Evolutionary conservation across 2,888 invertebrate species (phyloP).

Genomic region (Ferdinandea cuprea): DNA sequence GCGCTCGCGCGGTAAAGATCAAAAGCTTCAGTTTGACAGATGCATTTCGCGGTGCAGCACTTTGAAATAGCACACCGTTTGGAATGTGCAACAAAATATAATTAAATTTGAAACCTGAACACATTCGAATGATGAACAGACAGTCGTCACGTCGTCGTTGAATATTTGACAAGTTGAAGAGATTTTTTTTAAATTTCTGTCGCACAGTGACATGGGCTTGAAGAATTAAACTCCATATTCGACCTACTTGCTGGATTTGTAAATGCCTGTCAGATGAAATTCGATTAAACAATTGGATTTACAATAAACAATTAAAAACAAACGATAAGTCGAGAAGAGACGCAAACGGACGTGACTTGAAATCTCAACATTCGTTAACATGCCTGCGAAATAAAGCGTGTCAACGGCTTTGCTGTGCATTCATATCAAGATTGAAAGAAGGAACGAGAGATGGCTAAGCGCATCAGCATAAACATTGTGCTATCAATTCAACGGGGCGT

Average conservation of each 20-base stretch:
- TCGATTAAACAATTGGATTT: constrained; percentile 17
- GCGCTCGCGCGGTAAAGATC: constrained; percentile 45
- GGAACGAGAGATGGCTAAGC: constrained; percentile 35
- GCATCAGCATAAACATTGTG: constrained; percentile 54
- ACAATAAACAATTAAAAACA: constrained; percentile 24
- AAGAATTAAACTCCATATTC: constrained; percentile 18
- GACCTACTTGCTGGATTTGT: constrained; percentile 42
- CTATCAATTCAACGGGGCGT: constrained; percentile 37
- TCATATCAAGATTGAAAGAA: constrained; percentile 62
- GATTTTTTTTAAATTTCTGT: constrained; percentile 18
- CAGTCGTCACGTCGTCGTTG: constrained; percentile 11
- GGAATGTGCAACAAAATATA: constrained; percentile 27
- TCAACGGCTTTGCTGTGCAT: constrained; percentile 43
- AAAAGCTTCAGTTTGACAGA: constrained; percentile 59
- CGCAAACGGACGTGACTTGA: constrained; percentile 34
- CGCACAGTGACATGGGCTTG: constrained; percentile 34
- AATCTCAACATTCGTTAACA: constrained; percentile 63
- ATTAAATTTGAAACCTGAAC: constrained; percentile 36
- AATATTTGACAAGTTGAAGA: constrained; percentile 56
- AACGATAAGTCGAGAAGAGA: background rate
- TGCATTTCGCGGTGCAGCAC: constrained; percentile 41
- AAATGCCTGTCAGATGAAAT: constrained; percentile 7
- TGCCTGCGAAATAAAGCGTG: constrained; percentile 42
- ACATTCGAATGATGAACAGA: constrained; percentile 22
- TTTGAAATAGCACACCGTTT: constrained; percentile 30